Evolutionary conservation across 2,797 vertebrate genomes (phyloP), one percentile per base, ranked within the genome.

Genomic region (Esox masquinongy): DNA sequence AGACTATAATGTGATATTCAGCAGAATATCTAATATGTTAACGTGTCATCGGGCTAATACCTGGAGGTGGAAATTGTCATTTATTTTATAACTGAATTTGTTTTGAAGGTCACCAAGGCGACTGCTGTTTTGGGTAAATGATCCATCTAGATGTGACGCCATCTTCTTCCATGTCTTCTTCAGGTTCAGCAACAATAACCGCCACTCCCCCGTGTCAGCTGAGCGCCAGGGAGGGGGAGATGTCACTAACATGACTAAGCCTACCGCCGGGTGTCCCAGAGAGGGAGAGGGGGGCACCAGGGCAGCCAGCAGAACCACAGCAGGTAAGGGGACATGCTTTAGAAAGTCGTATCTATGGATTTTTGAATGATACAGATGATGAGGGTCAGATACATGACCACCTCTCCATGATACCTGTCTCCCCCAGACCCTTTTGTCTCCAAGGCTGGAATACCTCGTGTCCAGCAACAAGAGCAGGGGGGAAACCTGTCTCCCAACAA

Each of bases 171-270:
- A 43, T 56, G 1, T 80, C 2, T 43, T 56, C 19, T 85, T 67
- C 88, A 99, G 97, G 90, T 98, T 97, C 88, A 97, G 96, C 83
- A 94, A 95, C 82, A 97, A 95, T 79, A 97, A 93, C 90, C 95
- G 96, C 80, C 95, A 95, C 88, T 97, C 97, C 59, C 95, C 96
- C 0, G 94, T 94, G 74, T 92, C 95, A 49, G 93, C 96, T 7
- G 95, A 93, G 83, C 94, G 95, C 77, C 96, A 95, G 81, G 95
- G 87, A 80, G 90, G 92, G 4, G 94, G 95, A 64, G 97, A 99
- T 7, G 85, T 91, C 0, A 81, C 91, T 17, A 93, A 94, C 74
- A 95, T 94, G 2, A 91, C 94, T 67, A 98, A 97, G 87, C 91
- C 87, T 61, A 93, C 91, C 0, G 93, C 94, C 74, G 94, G 89